Percentiles rank a stretch among this genome's conserved stretches.
Conservation (phyloP, 2,797 vertebrate genomes). For the Fundulus diaphanus region DNA sequence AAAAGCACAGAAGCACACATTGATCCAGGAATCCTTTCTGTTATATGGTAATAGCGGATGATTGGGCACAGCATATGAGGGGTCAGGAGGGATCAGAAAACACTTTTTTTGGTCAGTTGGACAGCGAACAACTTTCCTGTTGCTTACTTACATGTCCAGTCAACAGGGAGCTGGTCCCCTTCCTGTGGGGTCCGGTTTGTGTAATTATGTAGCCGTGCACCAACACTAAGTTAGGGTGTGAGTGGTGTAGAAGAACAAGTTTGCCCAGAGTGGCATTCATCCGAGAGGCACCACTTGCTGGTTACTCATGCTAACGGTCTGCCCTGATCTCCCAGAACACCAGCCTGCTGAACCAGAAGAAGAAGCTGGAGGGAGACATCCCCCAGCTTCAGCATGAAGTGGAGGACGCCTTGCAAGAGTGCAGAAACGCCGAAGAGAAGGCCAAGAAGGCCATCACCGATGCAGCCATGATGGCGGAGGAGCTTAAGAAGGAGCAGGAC, state of each 20-base stretch:
- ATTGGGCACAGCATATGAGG: background rate
- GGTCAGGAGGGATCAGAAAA: background rate
- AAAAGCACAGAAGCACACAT: no score
- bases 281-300: background rate
- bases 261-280: background rate
- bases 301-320: background rate
- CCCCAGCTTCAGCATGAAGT: constrained; percentile 85
- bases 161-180: background rate
- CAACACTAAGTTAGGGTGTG: background rate
- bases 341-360: constrained; percentile 90
- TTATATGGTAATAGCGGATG: no score
- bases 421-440: constrained; percentile 86
- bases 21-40: no score
- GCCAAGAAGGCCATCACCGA: constrained; percentile 76
- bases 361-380: constrained; percentile 86
- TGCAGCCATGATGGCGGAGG: constrained; percentile 75
- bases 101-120: background rate
- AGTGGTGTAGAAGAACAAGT: no score
- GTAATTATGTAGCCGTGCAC: background rate
- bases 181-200: background rate
- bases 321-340: constrained; percentile 49
- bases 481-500: constrained; percentile 76
- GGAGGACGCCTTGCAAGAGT: constrained; percentile 88
- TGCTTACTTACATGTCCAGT: background rate
- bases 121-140: background rate